A percentile compares a stretch with the other conserved stretches of the same genome.
phyloP scores from a whole-genome alignment of 2,797 vertebrate species.

The Choloepus didactylus region DNA sequence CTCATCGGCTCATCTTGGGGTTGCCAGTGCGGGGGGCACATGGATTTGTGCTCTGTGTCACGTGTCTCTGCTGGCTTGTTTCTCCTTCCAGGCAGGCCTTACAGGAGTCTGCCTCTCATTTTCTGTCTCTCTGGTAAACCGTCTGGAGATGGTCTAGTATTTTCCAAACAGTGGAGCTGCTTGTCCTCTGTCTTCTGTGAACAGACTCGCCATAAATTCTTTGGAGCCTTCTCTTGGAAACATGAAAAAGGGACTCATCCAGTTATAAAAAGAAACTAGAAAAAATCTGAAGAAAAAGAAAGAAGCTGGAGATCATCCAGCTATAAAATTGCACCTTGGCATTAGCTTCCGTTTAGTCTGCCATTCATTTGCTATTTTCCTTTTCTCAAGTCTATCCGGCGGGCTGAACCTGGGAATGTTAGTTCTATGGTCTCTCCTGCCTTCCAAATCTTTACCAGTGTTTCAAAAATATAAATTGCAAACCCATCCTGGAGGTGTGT shows the following conservation, averaged over 20 bases:
- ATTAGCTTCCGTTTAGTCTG: constrained; percentile 68
- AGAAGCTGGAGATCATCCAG: constrained; percentile 48
- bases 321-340: constrained; percentile 44
- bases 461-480: constrained; percentile 48
- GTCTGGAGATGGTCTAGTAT: constrained; percentile 54
- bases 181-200: constrained; percentile 61
- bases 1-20: not conserved
- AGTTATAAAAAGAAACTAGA: constrained; percentile 68
- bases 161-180: constrained; percentile 48
- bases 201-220: constrained; percentile 59
- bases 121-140: constrained; percentile 41
- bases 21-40: not conserved
- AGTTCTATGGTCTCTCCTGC: constrained; percentile 48
- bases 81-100: not conserved
- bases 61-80: constrained; percentile 11
- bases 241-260: not conserved
- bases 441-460: not conserved
- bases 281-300: not conserved
- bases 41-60: not conserved
- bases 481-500: not conserved
- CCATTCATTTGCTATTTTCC: constrained; percentile 64
- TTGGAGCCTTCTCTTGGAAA: constrained; percentile 23
- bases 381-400: constrained; percentile 65
- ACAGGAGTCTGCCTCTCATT: not conserved
- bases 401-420: constrained; percentile 71